A percentile compares a stretch with the other conserved stretches of the same genome.
These are phyloP conservation scores for Drosophila pectinifera DNA, from an alignment of 1,140 invertebrate genomes.

Conservation along the genomic window DNA sequence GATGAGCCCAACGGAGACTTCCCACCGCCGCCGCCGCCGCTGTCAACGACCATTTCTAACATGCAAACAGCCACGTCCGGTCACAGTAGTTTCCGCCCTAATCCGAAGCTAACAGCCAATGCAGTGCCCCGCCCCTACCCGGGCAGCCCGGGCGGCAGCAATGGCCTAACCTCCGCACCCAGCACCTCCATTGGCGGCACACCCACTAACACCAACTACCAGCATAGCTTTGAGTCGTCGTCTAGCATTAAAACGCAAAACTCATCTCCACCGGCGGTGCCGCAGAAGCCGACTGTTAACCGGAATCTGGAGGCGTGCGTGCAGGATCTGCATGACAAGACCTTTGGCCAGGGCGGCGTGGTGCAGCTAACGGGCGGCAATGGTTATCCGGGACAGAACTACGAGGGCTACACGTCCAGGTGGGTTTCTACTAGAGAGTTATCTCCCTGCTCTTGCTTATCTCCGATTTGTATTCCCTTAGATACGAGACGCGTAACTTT, in stretches of 20 bases:
- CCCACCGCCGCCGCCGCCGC: conserved; percentile 79
- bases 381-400: conserved; percentile 85
- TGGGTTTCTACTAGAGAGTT: conserved; percentile 36
- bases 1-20: conserved; percentile 71
- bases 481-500: conserved; percentile 84
- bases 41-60: conserved; percentile 81
- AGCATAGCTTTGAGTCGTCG: conserved; percentile 81
- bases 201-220: conserved; percentile 77
- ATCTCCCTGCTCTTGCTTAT: background rate
- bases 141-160: conserved; percentile 75
- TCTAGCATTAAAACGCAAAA: conserved; percentile 74
- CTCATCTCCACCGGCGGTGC: conserved; percentile 61
- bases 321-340: conserved; percentile 84
- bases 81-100: conserved; percentile 76
- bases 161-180: conserved; percentile 57
- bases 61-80: conserved; percentile 76
- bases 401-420: conserved; percentile 88
- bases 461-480: conserved; percentile 19
- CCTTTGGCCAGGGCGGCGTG: conserved; percentile 82
- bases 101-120: conserved; percentile 85
- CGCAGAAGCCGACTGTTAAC: conserved; percentile 71
- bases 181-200: conserved; percentile 33
- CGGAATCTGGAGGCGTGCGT: conserved; percentile 83
- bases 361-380: conserved; percentile 73
- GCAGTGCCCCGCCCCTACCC: conserved; percentile 83